A percentile compares a stretch with the other conserved stretches of the same genome.
These are phyloP conservation scores for Hydropsyche tenuis DNA, from an alignment of 1,140 invertebrate genomes.

Conservation along the genomic window DNA sequence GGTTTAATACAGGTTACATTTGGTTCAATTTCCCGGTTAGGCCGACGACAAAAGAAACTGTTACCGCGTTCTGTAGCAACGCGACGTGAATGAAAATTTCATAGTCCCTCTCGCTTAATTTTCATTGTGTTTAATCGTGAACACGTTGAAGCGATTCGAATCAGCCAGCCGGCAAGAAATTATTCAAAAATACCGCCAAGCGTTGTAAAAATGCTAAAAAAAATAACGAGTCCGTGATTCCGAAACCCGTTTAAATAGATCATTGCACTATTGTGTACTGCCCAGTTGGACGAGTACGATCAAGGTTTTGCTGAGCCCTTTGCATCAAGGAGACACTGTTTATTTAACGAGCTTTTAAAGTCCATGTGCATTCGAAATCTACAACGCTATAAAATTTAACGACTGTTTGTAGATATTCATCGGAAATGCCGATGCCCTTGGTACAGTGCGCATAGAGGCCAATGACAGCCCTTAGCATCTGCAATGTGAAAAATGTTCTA, in stretches of 20 bases:
- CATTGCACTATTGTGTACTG: slow-evolving; percentile 21
- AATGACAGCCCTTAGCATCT: not conserved
- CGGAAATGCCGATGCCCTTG: not conserved
- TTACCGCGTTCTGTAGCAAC: not conserved
- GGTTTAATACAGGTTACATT: slow-evolving; percentile 1
- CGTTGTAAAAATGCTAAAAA: not conserved
- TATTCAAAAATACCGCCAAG: too few species aligned
- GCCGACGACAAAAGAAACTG: not conserved
- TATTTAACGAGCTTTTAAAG: too few species aligned
- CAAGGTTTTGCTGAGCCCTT: slow-evolving; percentile 28
- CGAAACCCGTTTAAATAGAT: slow-evolving; percentile 37
- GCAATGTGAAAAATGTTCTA: too few species aligned
- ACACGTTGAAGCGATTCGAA: too few species aligned
- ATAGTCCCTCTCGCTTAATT: too few species aligned
- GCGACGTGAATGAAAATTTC: slow-evolving; percentile 1
- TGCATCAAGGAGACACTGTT: not conserved
- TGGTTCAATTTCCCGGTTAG: slow-evolving; percentile 7
- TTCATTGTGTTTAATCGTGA: too few species aligned
- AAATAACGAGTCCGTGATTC: not conserved
- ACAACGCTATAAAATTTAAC: too few species aligned
- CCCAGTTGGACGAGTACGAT: not conserved
- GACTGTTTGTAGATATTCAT: too few species aligned
- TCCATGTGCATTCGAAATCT: too few species aligned
- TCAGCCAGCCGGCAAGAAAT: too few species aligned
- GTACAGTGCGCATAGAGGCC: not conserved